A percentile compares a stretch with the other conserved stretches of the same genome.
Conservation (phyloP, 1,140 invertebrate species). For the Drosophila prosaltans region DNA sequence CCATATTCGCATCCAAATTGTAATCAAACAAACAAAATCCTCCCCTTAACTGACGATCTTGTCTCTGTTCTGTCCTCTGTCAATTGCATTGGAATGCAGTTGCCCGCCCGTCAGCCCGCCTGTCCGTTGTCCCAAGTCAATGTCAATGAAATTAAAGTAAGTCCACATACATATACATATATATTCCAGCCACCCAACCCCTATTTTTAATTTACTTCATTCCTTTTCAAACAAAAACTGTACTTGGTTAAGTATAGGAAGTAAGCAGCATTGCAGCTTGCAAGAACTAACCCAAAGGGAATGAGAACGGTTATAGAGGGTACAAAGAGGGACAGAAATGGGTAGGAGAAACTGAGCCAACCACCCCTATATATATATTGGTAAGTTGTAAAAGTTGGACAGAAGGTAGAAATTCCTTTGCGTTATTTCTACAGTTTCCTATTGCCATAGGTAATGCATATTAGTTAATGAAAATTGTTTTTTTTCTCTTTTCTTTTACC, state of each 20-base stretch:
- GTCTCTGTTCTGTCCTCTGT: conserved; percentile 5
- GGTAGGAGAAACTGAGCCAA: conserved; percentile 15
- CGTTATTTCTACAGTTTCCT: not conserved
- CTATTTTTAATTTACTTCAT: conserved; percentile 26
- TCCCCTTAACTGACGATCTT: conserved; percentile 45
- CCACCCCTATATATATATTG: conserved; percentile 41
- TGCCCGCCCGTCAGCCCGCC: conserved; percentile 33
- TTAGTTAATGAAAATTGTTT: conserved; percentile 2
- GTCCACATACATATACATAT: not conserved
- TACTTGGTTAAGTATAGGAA: conserved; percentile 41
- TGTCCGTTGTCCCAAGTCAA: conserved; percentile 61
- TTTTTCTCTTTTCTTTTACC: conserved; percentile 58
- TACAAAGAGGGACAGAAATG: conserved; percentile 18
- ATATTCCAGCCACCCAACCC: conserved; percentile 46
- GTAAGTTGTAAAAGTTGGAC: conserved; percentile 9
- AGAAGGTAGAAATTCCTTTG: conserved; percentile 30
- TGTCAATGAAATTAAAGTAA: conserved; percentile 54
- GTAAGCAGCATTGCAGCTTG: conserved; percentile 59
- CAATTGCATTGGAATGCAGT: conserved; percentile 75
- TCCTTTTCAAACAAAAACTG: conserved; percentile 47
- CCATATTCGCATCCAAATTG: no score
- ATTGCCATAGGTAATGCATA: conserved; percentile 7
- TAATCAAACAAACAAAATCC: conserved; percentile 47
- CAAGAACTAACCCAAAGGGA: conserved; percentile 47
- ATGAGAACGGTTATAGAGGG: conserved; percentile 26